Conservation (phyloP, 2,888 invertebrate genomes). For the Pilophorus perplexus region DNA sequence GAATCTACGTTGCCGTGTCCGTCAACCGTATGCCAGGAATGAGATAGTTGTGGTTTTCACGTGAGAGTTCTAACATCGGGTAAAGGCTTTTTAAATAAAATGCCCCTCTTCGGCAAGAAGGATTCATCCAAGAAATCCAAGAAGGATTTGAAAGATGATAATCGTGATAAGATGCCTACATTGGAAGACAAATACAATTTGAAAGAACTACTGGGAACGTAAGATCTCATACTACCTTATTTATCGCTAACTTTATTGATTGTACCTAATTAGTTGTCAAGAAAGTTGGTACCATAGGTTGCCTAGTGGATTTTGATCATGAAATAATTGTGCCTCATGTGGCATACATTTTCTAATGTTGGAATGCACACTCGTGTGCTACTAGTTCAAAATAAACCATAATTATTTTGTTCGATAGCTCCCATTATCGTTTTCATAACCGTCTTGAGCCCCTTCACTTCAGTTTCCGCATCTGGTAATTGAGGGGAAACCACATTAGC, state of each 20-base stretch:
- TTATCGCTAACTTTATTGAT: neutral
- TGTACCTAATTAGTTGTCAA: neutral
- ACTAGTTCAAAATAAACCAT: no score
- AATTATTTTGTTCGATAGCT: no score
- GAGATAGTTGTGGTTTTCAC: neutral
- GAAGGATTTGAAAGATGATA: conserved; percentile 74
- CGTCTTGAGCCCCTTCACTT: neutral
- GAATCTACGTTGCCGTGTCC: neutral
- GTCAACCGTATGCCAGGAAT: conserved; percentile 18
- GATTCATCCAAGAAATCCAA: conserved; percentile 81
- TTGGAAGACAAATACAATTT: conserved; percentile 88
- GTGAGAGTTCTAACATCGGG: neutral
- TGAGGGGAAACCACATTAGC: conserved; percentile 9
- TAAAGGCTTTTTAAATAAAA: conserved; percentile 53
- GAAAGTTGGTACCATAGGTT: neutral
- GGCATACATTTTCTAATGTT: no score
- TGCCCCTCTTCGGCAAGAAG: conserved; percentile 90
- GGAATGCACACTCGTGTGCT: no score
- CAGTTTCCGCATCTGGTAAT: conserved; percentile 9
- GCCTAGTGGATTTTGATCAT: neutral
- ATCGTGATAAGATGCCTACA: conserved; percentile 65
- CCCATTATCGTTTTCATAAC: no score
- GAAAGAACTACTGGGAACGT: conserved; percentile 88
- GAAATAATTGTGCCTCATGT: neutral
- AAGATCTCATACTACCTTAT: no score